Conservation (phyloP, 2,113 vertebrate genomes). For the Felis chaus region DNA sequence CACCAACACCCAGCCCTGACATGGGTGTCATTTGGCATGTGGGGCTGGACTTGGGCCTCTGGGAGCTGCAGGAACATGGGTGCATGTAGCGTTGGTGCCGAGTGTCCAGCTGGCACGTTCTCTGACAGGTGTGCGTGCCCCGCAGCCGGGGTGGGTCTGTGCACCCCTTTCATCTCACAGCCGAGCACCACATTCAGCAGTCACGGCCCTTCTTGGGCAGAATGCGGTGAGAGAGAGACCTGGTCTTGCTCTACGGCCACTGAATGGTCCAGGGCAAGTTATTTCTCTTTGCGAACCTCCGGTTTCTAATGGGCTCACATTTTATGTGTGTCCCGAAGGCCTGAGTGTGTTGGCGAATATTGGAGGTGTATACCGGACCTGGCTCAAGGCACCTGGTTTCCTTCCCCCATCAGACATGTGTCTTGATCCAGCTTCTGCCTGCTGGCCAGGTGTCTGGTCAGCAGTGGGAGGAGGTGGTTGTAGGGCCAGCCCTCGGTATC, state of each 20-base stretch:
- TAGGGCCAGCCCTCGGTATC: background rate
- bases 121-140: background rate
- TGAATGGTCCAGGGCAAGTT: background rate
- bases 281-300: background rate
- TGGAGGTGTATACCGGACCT: rapidly evolving
- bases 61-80: background rate
- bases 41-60: background rate
- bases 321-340: background rate
- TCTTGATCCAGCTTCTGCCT: background rate
- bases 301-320: background rate
- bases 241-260: background rate
- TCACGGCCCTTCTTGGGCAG: background rate
- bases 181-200: rapidly evolving
- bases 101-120: background rate
- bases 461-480: background rate
- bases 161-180: background rate
- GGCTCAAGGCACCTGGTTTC: background rate
- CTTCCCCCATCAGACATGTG: background rate
- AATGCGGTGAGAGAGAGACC: background rate
- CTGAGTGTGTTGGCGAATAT: background rate
- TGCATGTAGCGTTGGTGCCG: background rate
- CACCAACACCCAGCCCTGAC: too few relatives aligned
- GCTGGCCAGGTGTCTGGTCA: background rate
- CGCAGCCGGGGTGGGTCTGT: rapidly evolving
- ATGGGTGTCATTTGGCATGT: too few relatives aligned